Base-by-base conservation (phyloP, 2,113 vertebrate genomes). In the Poeciliopsis occidentalis region DNA sequence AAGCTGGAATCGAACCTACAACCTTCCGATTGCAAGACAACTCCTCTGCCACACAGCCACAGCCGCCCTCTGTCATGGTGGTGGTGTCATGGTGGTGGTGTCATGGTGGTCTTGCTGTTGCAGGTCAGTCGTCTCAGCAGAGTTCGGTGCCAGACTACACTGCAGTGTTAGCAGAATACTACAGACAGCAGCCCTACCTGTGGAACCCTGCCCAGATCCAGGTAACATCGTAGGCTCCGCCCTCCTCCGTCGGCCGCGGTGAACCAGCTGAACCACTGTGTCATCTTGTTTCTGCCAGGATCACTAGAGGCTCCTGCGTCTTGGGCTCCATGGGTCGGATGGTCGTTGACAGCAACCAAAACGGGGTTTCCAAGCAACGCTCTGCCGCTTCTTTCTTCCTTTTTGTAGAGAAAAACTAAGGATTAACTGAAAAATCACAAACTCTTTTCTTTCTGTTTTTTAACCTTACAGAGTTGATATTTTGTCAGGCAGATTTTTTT, bases 111-210 rank as follows among this genome's bases (percentile, higher is more conserved):
- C 11, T 37, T 37, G 34, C 10, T 57, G 60, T 92, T 26, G 71
- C 24, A 93, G 94, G 92, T 41, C 95, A 96, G 64, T 94, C 96
- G 71, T 96, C 96, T 78, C 97, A 96, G 94, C 95, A 97, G 86
- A 97, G 95, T 88, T 96, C 96, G 68, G 95, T 96, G 27, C 96
- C 97, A 6, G 97, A 98, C 90, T 98, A 98, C 94, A 96, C 95
- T 0, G 95, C 97, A 93, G 97, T 96, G 69, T 95, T 97, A 96
- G 97, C 96, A 11, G 97, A 98, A 88, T 98, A 98, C 75, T 98
- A 98, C 95, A 91, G 97, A 91, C 97, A 97, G 94, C 97, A 98
- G 90, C 96, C 96, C 63, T 98, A 96, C 94, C 95, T 97, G 15
- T 97, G 97, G 89, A 97, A 97, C 93, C 95, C 95, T 19, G 82